Evolutionary conservation across 2,113 vertebrate species (phyloP).

Genomic region (Echinops telfairi): DNA sequence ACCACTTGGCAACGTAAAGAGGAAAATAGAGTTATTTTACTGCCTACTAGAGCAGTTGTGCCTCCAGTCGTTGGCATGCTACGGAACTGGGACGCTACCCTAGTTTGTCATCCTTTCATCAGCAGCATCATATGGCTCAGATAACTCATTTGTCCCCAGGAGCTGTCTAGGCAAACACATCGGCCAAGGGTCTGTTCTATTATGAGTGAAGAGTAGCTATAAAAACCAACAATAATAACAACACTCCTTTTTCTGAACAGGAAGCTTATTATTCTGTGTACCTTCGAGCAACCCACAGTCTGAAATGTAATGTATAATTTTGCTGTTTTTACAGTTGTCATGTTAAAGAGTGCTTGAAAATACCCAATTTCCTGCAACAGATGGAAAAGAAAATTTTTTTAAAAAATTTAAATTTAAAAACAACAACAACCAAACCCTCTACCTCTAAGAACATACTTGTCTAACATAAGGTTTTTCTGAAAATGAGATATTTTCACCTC

Average conservation of each 20-base stretch:
- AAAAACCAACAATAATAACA: slow-evolving; percentile 73
- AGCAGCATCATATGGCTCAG: background rate
- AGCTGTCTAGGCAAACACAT: background rate
- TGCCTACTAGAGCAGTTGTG: background rate
- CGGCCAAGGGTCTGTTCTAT: background rate
- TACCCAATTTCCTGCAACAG: slow-evolving; percentile 68
- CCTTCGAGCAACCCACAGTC: slow-evolving; percentile 63
- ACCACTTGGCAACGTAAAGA: slow-evolving; percentile 6
- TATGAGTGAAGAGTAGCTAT: slow-evolving; percentile 32
- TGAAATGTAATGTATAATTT: slow-evolving; percentile 65
- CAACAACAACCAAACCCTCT: slow-evolving; percentile 9
- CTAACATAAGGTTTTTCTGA: slow-evolving; percentile 80
- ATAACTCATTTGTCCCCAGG: slow-evolving; percentile 40
- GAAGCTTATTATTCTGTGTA: slow-evolving; percentile 71
- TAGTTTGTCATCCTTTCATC: slow-evolving; percentile 10
- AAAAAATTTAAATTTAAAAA: slow-evolving; percentile 2
- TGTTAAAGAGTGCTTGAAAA: slow-evolving; percentile 77
- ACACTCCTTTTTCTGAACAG: slow-evolving; percentile 58
- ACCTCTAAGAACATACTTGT: slow-evolving; percentile 78
- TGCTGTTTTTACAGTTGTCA: slow-evolving; percentile 75
- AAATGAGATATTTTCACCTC: slow-evolving; percentile 80
- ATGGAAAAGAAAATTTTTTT: slow-evolving; percentile 80
- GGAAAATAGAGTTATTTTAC: background rate
- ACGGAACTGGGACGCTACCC: background rate
- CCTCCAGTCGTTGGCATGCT: background rate